Conservation (phyloP, 2,888 invertebrate species). For the Amphimallon solstitiale region DNA sequence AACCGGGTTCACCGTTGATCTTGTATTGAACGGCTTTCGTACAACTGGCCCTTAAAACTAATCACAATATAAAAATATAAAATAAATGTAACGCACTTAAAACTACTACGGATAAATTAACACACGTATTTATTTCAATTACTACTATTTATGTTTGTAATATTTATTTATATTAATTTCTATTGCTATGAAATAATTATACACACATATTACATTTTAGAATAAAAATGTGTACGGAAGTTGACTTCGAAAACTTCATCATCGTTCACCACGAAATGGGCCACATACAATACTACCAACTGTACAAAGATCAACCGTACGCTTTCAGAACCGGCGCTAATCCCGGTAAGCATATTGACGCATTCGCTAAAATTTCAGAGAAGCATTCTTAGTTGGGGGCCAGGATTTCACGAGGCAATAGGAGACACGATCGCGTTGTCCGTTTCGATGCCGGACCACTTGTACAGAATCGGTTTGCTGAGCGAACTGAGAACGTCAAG, state of each 20-base stretch:
- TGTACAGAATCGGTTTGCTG: conserved; percentile 63
- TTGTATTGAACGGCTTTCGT: no score
- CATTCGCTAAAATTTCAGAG: background rate
- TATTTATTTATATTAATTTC: no score
- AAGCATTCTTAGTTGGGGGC: background rate
- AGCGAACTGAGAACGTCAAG: conserved; percentile 49
- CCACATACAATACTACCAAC: conserved; percentile 73
- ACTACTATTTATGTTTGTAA: no score
- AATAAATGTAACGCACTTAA: no score
- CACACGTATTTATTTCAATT: no score
- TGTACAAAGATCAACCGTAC: conserved; percentile 68
- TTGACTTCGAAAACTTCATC: conserved; percentile 69
- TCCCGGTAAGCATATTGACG: conserved; percentile 61
- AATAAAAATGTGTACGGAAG: conserved; percentile 71
- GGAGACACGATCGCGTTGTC: conserved; percentile 72
- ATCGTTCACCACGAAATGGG: conserved; percentile 82
- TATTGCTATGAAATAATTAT: no score
- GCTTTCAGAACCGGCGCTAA: conserved; percentile 66
- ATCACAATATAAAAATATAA: no score
- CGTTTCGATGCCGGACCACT: conserved; percentile 66
- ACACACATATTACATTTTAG: conserved; percentile 54
- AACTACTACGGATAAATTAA: no score
- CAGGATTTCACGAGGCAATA: conserved; percentile 70
- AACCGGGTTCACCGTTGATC: no score
- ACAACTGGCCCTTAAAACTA: no score